Conservation (phyloP, 2,888 invertebrate genomes). For the Nomada hirtipes region DNA sequence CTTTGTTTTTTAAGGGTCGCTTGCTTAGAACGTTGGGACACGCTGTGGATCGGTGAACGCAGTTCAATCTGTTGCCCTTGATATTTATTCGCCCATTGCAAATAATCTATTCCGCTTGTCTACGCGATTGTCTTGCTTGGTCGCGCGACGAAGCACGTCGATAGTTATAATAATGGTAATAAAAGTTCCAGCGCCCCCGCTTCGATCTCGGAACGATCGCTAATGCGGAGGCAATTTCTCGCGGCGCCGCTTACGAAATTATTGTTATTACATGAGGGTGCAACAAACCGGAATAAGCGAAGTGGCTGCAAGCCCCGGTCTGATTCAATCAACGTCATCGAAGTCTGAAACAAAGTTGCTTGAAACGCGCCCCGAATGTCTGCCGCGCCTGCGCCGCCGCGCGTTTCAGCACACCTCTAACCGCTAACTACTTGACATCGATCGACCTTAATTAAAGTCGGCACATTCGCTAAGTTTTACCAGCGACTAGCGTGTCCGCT, state of each 20-base stretch:
- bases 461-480: conserved; percentile 61
- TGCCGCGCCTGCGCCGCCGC: conserved; percentile 26
- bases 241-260: conserved; percentile 31
- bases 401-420: conserved; percentile 44
- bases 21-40: no score
- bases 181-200: not conserved
- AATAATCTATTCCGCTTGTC: no score
- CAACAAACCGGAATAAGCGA: conserved; percentile 47
- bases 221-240: not conserved
- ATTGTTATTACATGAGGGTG: conserved; percentile 31
- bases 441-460: conserved; percentile 65
- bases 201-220: not conserved
- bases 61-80: no score
- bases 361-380: conserved; percentile 42
- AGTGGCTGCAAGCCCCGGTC: conserved; percentile 48
- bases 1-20: not conserved
- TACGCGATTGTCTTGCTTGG: no score
- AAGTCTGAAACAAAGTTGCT: conserved; percentile 58
- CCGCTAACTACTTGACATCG: conserved; percentile 64
- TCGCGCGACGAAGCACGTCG: no score
- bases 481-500: conserved; percentile 9
- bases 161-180: no score
- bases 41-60: no score
- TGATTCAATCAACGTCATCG: conserved; percentile 63
- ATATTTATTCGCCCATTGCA: no score